Base-by-base conservation (phyloP, 1,140 invertebrate genomes). In the Drosophila setifemur region DNA sequence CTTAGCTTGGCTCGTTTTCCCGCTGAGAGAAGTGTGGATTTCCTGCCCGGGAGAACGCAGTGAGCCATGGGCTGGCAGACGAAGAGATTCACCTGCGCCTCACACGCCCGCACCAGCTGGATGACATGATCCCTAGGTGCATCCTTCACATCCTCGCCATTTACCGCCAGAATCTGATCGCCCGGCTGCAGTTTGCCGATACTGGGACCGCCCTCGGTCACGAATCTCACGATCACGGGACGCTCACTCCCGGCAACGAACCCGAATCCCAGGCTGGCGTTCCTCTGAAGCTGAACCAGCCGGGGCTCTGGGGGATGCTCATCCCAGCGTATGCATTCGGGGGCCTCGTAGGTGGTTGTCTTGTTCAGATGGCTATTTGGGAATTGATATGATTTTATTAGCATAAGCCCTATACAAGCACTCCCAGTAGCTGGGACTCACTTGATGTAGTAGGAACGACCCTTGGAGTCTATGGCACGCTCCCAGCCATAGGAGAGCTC, bases 241-340 rank as follows among this genome's bases (percentile, higher is more conserved):
- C 94, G 94, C 89, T 98, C 96, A 28, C 96, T 97, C 1, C 97
- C 97, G 1, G 97, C 97, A 1, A 98, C 97, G 90, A 98, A 98
- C 0, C 97, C 97, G 89, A 98, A 98, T 0, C 97, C 97, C 29
- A 97, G 92, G 28, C 95, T 93, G 0, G 94, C 91, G 77, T 94
- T 95, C 39, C 96, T 90, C 44, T 93, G 91, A 23, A 98, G 91
- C 42, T 93, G 92, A 4, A 97, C 95, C 9, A 94, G 92, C 2
- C 96, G 90, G 0, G 96, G 96, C 58, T 95, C 93, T 0, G 96
- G 96, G 0, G 94, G 93, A 67, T 93, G 91, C 45, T 93, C 91
- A n/a, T 92, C 93, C 75, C 93, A 91, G 18, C 91, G 91, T 55
- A 94, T 92, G 48, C 94, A 79, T 14, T 91, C 89, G 0, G 94